A percentile compares a stretch with the other conserved stretches of the same genome.
Evolutionary conservation across 2,797 vertebrate species (phyloP).

Genomic region (Triplophysa bombifrons): DNA sequence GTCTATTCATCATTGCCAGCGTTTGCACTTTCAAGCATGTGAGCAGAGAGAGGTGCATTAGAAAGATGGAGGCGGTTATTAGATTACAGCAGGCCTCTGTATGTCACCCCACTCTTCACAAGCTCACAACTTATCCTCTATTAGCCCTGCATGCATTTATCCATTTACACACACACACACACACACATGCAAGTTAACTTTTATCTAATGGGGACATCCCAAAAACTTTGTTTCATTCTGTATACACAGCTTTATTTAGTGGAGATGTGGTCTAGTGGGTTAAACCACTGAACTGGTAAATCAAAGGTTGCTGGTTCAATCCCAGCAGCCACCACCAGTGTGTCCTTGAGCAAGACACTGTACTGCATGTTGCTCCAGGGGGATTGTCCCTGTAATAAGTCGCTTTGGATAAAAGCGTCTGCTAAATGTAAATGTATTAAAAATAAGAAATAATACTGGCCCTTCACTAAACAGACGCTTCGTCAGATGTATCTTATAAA

Average conservation of each 20-base stretch:
- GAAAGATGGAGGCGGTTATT: conserved; percentile 55
- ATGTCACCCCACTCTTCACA: conserved; percentile 58
- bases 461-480: no score
- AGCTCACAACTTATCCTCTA: conserved; percentile 58
- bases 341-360: no score
- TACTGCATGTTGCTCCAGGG: no score
- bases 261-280: no score
- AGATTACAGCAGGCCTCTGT: conserved; percentile 53
- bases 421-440: no score
- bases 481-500: no score
- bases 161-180: neutral
- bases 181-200: neutral
- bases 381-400: no score
- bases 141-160: conserved; percentile 55
- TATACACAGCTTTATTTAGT: neutral
- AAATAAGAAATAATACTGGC: no score
- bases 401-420: no score
- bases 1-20: conserved; percentile 59
- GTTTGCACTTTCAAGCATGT: conserved; percentile 43
- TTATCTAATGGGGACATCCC: neutral
- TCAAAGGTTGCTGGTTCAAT: no score
- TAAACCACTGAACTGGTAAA: no score
- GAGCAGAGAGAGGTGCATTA: conserved; percentile 55
- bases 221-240: neutral
- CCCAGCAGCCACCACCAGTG: no score